phyloP scores from a whole-genome alignment of 2,113 vertebrate genomes.

The Casuarius casuarius region DNA sequence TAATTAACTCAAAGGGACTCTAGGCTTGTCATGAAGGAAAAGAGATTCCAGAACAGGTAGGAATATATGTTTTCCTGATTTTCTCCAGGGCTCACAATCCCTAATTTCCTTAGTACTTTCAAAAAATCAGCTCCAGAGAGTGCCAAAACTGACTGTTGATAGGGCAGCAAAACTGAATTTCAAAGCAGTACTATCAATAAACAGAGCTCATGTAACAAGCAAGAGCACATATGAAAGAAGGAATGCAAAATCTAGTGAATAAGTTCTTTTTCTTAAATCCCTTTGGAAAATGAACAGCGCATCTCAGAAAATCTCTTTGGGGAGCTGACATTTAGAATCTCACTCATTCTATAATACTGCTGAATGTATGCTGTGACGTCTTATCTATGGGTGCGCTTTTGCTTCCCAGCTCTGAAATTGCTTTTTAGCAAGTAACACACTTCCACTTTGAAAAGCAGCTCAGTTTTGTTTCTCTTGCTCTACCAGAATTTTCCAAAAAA shows the following conservation, averaged over 20 bases:
- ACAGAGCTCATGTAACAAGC: neutral
- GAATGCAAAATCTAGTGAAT: neutral
- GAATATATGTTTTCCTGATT: neutral
- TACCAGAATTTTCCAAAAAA: neutral
- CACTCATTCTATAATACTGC: neutral
- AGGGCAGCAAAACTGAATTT: neutral
- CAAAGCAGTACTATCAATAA: neutral
- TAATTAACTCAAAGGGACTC: neutral
- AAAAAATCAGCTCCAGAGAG: neutral
- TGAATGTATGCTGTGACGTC: neutral
- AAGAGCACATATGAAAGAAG: neutral
- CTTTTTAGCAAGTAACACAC: slow-evolving; percentile 23
- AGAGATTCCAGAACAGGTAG: neutral
- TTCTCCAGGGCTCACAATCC: rapidly evolving
- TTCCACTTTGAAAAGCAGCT: neutral
- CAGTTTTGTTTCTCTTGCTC: neutral
- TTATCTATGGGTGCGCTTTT: neutral
- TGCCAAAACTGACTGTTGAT: neutral
- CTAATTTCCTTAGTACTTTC: neutral
- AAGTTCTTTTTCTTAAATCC: neutral
- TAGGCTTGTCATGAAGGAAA: neutral
- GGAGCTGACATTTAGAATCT: neutral
- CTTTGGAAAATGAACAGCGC: neutral
- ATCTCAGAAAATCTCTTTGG: neutral
- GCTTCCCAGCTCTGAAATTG: neutral